Conservation (phyloP, 1,140 invertebrate species). For the Panulirus ornatus region DNA sequence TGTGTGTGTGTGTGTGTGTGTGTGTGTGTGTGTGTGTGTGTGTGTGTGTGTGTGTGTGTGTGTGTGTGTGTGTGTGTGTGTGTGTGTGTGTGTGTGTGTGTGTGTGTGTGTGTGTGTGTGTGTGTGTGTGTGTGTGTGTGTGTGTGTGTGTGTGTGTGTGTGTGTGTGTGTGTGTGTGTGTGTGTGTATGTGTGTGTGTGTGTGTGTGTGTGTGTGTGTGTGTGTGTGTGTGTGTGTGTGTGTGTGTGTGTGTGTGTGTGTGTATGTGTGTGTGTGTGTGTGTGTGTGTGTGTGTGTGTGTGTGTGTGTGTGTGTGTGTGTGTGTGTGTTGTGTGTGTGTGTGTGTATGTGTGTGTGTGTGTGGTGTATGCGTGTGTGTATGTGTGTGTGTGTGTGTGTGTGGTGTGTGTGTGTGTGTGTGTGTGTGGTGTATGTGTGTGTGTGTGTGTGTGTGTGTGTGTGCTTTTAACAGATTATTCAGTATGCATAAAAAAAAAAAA, state of each 20-base stretch:
- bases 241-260: not conserved
- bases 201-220: not conserved
- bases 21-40: not conserved
- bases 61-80: not conserved
- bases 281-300: not conserved
- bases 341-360: not conserved
- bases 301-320: not conserved
- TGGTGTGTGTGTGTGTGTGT: too few species aligned
- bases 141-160: not conserved
- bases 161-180: not conserved
- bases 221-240: not conserved
- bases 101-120: not conserved
- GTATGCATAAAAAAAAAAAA: too few species aligned
- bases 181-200: not conserved
- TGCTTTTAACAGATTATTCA: too few species aligned
- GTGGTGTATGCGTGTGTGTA: too few species aligned
- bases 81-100: not conserved
- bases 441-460: too few species aligned
- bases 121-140: not conserved
- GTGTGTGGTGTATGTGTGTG: too few species aligned
- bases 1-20: not conserved
- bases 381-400: too few species aligned
- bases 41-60: slow-evolving; percentile 3
- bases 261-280: not conserved
- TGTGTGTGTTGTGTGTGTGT: not conserved